Percentiles rank a stretch among this genome's conserved stretches.
phyloP scores from a whole-genome alignment of 23 tunicate genomes.

The Trididemnum clinides region DNA sequence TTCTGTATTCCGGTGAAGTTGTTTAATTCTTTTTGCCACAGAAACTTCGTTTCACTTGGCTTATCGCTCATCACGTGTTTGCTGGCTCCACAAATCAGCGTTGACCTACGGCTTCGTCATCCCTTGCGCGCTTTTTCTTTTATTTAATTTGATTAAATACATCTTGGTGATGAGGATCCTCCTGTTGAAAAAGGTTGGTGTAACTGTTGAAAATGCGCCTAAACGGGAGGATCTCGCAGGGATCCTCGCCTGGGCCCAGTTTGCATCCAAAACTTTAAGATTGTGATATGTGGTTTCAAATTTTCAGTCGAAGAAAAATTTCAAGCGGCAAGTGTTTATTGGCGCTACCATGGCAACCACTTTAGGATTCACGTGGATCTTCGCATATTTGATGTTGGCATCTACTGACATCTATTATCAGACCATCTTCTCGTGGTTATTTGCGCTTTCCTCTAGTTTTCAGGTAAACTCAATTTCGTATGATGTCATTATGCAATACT shows the following conservation, averaged over 20 bases:
- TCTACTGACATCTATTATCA: slow-evolving; percentile 14
- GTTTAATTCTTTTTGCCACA: neutral
- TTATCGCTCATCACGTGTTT: slow-evolving; percentile 24
- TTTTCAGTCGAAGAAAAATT: neutral
- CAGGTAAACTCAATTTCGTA: slow-evolving; percentile 16
- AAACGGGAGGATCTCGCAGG: neutral
- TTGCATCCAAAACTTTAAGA: too few species aligned
- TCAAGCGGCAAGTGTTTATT: slow-evolving; percentile 5
- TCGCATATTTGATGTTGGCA: slow-evolving; percentile 47
- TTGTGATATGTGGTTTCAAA: too few species aligned
- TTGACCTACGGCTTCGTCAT: slow-evolving; percentile 52
- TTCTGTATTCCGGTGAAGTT: too few species aligned
- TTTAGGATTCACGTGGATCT: slow-evolving; percentile 50
- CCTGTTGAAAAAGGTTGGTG: neutral
- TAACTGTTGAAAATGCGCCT: neutral
- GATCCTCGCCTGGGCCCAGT: too few species aligned
- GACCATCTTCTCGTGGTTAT: slow-evolving; percentile 49
- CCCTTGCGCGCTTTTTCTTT: slow-evolving; percentile 2
- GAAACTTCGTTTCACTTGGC: neutral
- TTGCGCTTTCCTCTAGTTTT: slow-evolving; percentile 26
- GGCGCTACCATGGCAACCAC: slow-evolving; percentile 22
- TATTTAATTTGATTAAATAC: slow-evolving; percentile 38
- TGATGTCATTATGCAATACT: neutral
- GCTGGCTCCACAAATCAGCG: slow-evolving; percentile 49
- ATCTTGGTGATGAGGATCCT: slow-evolving; percentile 16